phyloP scores from a whole-genome alignment of 2,888 invertebrate species.

The Ptilodon capucinus region DNA sequence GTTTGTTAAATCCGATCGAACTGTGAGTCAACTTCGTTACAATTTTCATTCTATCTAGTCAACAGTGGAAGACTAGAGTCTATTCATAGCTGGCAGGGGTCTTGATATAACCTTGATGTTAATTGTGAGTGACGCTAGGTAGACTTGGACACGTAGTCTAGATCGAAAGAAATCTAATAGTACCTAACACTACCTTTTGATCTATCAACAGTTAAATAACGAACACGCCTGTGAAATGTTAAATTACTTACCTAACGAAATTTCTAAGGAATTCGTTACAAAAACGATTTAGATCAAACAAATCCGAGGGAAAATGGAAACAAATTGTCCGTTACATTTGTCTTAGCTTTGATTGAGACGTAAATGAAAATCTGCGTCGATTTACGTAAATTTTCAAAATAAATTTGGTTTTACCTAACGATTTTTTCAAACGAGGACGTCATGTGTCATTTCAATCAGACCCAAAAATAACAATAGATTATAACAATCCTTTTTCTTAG shows the following conservation, averaged over 20 bases:
- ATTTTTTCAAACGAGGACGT: too few species aligned
- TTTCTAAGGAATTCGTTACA: neutral
- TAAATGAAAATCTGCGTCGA: neutral
- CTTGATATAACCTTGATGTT: conserved; percentile 38
- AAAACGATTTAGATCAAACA: neutral
- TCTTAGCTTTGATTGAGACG: neutral
- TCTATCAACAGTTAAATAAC: conserved; percentile 17
- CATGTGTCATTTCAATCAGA: too few species aligned
- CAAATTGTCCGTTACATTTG: neutral
- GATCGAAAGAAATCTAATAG: neutral
- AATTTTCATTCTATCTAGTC: neutral
- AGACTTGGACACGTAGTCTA: conserved; percentile 8
- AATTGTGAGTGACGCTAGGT: conserved; percentile 31
- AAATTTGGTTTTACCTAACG: too few species aligned
- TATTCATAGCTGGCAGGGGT: conserved; percentile 31
- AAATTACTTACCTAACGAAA: neutral
- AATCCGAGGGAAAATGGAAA: neutral
- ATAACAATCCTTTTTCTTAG: too few species aligned
- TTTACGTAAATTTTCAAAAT: neutral
- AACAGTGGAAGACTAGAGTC: conserved; percentile 1
- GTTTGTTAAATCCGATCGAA: neutral
- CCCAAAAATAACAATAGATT: too few species aligned
- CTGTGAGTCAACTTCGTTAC: conserved; percentile 1
- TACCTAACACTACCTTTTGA: too few species aligned
- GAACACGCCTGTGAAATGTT: neutral